Evolutionary conservation across 2,888 invertebrate genomes (phyloP).

Genomic region (Uropetala carovei): DNA sequence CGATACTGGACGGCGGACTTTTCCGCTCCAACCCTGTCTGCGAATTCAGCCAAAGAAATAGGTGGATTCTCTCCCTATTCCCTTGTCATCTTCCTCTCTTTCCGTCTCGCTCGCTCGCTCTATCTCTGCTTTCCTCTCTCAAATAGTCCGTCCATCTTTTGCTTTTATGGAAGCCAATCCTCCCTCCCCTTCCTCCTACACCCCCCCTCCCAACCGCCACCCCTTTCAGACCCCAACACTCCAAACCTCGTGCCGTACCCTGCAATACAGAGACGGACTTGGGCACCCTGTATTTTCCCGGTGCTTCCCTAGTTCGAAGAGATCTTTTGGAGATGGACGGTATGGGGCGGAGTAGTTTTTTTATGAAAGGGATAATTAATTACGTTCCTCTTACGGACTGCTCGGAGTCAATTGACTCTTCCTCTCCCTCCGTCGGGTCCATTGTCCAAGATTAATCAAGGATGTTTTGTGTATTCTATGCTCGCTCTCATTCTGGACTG

Average conservation of each 20-base stretch:
- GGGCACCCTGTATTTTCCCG: background rate
- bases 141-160: too few relatives aligned
- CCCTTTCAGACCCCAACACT: background rate
- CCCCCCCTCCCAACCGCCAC: background rate
- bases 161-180: background rate
- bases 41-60: slow-evolving; percentile 17
- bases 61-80: background rate
- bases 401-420: slow-evolving; percentile 34
- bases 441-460: slow-evolving; percentile 60
- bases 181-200: background rate
- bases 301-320: background rate
- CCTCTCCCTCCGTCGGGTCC: background rate
- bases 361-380: slow-evolving; percentile 43
- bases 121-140: background rate
- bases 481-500: background rate
- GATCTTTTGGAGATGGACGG: slow-evolving; percentile 17
- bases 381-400: slow-evolving; percentile 9
- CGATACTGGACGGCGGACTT: slow-evolving; percentile 7
- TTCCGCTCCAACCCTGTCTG: background rate
- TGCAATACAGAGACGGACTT: too few relatives aligned
- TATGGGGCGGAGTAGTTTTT: slow-evolving; percentile 5
- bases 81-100: background rate
- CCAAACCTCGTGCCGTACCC: too few relatives aligned
- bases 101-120: background rate
- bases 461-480: background rate